phyloP scores from a whole-genome alignment of 2,888 invertebrate genomes.

The Galerucella nymphaeae region DNA sequence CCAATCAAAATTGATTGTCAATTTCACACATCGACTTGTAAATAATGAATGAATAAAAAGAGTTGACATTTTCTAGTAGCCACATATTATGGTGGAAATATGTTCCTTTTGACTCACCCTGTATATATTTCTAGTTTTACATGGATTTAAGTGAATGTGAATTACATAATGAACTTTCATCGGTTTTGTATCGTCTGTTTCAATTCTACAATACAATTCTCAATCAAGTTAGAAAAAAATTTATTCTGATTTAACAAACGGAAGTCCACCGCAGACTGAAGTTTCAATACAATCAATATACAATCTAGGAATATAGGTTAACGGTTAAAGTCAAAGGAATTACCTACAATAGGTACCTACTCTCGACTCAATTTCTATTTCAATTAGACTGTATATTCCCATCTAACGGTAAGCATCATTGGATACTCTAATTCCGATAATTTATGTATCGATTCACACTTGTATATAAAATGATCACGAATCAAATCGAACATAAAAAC shows the following conservation, averaged over 20 bases:
- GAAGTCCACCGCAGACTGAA: conserved; percentile 9
- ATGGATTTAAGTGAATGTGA: no score
- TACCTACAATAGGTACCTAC: not conserved
- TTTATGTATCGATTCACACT: conserved; percentile 14
- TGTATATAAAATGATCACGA: conserved; percentile 14
- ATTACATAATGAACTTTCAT: no score
- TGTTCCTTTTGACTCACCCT: no score
- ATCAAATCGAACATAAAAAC: conserved; percentile 8
- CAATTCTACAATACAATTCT: no score
- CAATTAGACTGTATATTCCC: conserved; percentile 8
- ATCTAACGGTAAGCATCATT: conserved; percentile 19
- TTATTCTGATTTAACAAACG: not conserved
- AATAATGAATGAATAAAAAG: no score
- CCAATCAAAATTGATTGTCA: no score
- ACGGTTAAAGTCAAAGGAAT: not conserved
- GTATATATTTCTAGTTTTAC: no score
- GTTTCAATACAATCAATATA: conserved; percentile 6
- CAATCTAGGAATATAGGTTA: conserved; percentile 14
- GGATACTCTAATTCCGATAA: conserved; percentile 10
- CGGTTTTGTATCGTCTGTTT: no score
- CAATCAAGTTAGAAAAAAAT: not conserved
- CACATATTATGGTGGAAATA: no score
- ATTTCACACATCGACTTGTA: no score
- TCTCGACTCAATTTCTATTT: conserved; percentile 10
- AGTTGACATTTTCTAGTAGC: no score